Percentiles rank a stretch among this genome's conserved stretches.
These are phyloP conservation scores for Salvelinus namaycush DNA, from an alignment of 2,113 vertebrate species.

Conservation along the genomic window DNA sequence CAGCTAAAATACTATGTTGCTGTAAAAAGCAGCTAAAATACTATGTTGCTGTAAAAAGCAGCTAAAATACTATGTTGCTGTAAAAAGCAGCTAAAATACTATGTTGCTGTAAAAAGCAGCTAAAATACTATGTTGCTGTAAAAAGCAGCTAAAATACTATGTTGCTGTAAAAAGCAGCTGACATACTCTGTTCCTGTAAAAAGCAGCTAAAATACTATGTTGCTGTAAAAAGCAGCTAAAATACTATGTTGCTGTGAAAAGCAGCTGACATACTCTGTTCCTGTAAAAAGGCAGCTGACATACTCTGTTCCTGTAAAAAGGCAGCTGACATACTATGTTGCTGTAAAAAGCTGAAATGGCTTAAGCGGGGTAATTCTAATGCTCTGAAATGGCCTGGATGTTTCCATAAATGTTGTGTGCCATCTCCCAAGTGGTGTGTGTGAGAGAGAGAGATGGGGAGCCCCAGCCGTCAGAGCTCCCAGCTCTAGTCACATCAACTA, in stretches of 20 bases:
- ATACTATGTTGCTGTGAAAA: neutral
- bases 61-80: neutral
- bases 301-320: neutral
- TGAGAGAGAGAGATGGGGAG: neutral
- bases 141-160: neutral
- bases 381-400: neutral
- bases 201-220: neutral
- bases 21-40: neutral
- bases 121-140: neutral
- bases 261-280: neutral
- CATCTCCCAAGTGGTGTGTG: neutral
- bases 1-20: neutral
- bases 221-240: neutral
- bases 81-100: too few relatives aligned
- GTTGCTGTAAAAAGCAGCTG: neutral
- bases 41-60: too few relatives aligned
- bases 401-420: neutral
- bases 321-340: neutral
- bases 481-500: neutral
- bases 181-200: neutral
- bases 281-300: neutral
- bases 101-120: neutral
- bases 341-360: neutral
- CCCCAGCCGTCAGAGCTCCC: neutral
- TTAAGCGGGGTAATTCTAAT: neutral